Conservation (phyloP, 1,140 invertebrate species). For the Drosophila busckii region DNA sequence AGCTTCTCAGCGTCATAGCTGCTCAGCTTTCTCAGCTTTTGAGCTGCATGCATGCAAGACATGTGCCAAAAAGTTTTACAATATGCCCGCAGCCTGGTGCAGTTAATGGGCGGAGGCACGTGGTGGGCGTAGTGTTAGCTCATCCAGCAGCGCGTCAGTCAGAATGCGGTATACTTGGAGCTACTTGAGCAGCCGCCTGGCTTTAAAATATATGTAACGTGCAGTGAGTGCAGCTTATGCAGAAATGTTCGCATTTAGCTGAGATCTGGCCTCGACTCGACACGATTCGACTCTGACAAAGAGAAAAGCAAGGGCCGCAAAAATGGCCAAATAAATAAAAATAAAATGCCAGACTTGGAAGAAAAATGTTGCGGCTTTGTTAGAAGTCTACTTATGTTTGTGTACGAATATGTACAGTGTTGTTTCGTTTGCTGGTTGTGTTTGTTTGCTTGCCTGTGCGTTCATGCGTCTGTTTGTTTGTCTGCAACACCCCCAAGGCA, state of each 20-base stretch:
- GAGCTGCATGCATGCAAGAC: slow-evolving; percentile 62
- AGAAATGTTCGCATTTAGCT: slow-evolving; percentile 57
- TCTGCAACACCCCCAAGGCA: slow-evolving; percentile 29
- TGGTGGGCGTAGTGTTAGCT: background rate
- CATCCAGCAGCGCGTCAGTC: slow-evolving; percentile 23
- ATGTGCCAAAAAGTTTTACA: slow-evolving; percentile 75
- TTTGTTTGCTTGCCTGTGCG: slow-evolving; percentile 19
- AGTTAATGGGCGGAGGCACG: background rate
- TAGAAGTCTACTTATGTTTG: slow-evolving; percentile 8
- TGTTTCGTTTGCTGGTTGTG: slow-evolving; percentile 5
- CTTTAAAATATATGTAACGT: slow-evolving; percentile 25
- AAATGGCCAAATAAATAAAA: slow-evolving; percentile 45
- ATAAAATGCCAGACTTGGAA: slow-evolving; percentile 32
- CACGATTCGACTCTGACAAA: slow-evolving; percentile 21
- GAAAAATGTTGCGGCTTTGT: slow-evolving; percentile 45
- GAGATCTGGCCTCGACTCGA: slow-evolving; percentile 21
- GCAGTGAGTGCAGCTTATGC: slow-evolving; percentile 68
- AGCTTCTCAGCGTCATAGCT: slow-evolving; percentile 21
- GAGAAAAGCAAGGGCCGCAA: slow-evolving; percentile 26
- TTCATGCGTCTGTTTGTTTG: slow-evolving; percentile 47
- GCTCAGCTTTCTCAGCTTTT: background rate
- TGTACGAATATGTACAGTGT: background rate
- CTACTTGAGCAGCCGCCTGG: slow-evolving; percentile 29
- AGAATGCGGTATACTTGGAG: slow-evolving; percentile 23
- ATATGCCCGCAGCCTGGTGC: slow-evolving; percentile 50